Base-by-base conservation (phyloP, 1,140 invertebrate species). In the Polypedilum pembai region DNA sequence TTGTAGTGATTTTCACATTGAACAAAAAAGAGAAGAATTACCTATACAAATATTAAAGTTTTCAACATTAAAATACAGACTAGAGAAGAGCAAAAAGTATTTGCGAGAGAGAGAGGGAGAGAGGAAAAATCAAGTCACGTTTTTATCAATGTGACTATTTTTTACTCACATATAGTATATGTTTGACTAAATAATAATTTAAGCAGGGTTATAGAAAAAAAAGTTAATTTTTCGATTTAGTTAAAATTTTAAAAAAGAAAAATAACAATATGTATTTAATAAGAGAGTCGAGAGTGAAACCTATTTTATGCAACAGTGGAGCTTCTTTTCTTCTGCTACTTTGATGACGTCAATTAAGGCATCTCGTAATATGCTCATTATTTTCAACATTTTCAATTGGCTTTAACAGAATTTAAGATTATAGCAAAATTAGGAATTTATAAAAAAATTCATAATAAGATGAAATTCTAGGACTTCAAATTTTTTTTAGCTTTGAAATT, bases 71-170 rank as follows among this genome's bases (percentile, higher is more conserved):
- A 4, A 45, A 1, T 12, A 10, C 8, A 8, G 15, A 4, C 45
- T 15, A 56, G 12, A 12, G 8, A 56, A 45, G 41, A 45, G 15
- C 15, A 45, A 45, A 45, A 45, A 45, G 1, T 12, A 5, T 33
- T 3, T 33, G 24, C 24, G 24, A 33, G 15, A 8, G 8, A 8
- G 8, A 56, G 8, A 10, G 1, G 20, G 1, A 12, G 21, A 72
- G 18, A 72, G 21, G 21, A 21, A 72, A 72, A 72, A 21, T 72
- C 8, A 21, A 21, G 15, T 69, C 65, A 69, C 65, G 65, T 69
- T 69, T 69, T 7, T 69, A 8, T 10, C 65, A 69, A 69, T 21
- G 65, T 21, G 65, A 69, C 18, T 56, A 56, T 56, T 56, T 45
- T 45, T 69, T 69, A 20, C 65, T 8, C 17, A 56, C 45, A 56